Conservation (phyloP, 2,888 invertebrate genomes). For the Andrena trimmerana region DNA sequence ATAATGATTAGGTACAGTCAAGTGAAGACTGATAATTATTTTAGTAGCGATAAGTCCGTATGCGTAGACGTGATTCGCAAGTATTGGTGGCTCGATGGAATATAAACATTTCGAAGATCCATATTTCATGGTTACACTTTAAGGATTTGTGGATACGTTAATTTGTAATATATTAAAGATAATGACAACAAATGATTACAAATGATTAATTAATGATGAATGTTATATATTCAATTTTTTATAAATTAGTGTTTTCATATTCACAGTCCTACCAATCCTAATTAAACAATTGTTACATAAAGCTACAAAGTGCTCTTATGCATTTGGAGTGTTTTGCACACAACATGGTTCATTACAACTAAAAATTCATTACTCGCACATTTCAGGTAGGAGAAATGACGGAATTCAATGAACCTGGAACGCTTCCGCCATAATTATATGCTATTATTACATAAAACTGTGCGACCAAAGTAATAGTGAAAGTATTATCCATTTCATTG, state of each 20-base stretch:
- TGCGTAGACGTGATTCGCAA: not conserved
- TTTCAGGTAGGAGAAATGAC: not conserved
- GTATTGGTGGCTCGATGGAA: not conserved
- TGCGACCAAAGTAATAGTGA: conserved; percentile 38
- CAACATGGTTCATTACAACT: too few relatives aligned
- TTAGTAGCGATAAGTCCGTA: not conserved
- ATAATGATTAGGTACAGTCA: not conserved
- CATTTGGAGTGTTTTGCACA: too few relatives aligned
- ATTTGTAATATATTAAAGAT: not conserved
- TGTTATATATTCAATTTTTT: too few relatives aligned
- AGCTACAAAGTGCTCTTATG: too few relatives aligned
- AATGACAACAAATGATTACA: not conserved
- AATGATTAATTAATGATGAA: too few relatives aligned
- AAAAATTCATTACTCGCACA: too few relatives aligned
- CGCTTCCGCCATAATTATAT: conserved; percentile 40
- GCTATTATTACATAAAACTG: conserved; percentile 43
- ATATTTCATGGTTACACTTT: not conserved
- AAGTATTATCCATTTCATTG: conserved; percentile 38
- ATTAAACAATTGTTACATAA: too few relatives aligned
- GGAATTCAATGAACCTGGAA: conserved; percentile 1
- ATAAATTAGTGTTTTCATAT: too few relatives aligned
- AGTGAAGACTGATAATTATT: not conserved
- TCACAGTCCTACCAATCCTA: too few relatives aligned
- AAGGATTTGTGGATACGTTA: not conserved
- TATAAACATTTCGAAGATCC: not conserved